Evolutionary conservation across 2,113 vertebrate genomes (phyloP).

Genomic region (Caranx ignobilis): DNA sequence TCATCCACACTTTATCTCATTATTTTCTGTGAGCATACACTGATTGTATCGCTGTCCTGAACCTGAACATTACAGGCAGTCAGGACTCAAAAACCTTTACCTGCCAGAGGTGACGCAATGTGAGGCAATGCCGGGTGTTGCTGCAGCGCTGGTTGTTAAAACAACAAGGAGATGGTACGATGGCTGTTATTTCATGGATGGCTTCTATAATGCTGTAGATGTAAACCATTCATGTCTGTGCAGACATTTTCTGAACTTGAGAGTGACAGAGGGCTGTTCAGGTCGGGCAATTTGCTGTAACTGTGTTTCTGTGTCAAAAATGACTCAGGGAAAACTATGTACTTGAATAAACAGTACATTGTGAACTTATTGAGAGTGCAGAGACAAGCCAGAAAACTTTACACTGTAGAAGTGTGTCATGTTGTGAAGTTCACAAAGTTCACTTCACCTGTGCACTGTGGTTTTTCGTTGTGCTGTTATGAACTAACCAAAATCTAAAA

Average conservation of each 20-base stretch:
- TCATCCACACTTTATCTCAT: neutral
- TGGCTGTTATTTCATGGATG: constrained; percentile 55
- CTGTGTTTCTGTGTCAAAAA: constrained; percentile 43
- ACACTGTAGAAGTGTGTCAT: neutral
- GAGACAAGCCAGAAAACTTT: neutral
- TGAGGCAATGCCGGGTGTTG: neutral
- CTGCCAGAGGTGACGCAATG: neutral
- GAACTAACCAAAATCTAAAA: too few relatives aligned
- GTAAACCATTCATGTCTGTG: constrained; percentile 48
- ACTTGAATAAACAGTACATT: neutral
- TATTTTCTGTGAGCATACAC: neutral
- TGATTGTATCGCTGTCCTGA: neutral
- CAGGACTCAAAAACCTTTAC: too few relatives aligned
- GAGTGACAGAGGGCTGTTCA: neutral
- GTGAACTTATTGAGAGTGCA: neutral
- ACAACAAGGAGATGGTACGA: constrained; percentile 30
- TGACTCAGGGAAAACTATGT: neutral
- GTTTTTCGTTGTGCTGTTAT: too few relatives aligned
- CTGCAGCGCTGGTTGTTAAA: constrained; percentile 28
- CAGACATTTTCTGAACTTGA: constrained; percentile 19
- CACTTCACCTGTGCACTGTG: too few relatives aligned
- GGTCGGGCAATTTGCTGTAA: neutral
- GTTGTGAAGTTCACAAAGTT: neutral
- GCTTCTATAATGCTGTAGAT: constrained; percentile 22
- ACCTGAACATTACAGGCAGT: too few relatives aligned